Conservation (phyloP, 2,888 invertebrate genomes). For the Mylabris sibirica region DNA sequence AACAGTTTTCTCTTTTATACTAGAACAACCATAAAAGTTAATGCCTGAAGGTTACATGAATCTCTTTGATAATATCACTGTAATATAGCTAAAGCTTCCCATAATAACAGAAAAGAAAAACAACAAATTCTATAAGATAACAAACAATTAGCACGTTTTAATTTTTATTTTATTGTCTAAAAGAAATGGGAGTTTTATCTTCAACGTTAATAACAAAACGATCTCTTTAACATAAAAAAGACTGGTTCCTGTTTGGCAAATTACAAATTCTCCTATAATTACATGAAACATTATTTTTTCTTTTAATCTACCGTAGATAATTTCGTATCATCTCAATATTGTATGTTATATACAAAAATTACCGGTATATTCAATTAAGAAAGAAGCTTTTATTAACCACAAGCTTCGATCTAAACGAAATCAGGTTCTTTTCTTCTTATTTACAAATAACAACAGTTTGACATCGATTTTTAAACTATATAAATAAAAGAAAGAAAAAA, state of each 20-base stretch:
- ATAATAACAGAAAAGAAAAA: neutral
- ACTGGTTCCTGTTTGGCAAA: neutral
- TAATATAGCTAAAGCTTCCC: neutral
- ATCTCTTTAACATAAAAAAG: neutral
- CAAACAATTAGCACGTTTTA: constrained; percentile 13
- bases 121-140: constrained; percentile 12
- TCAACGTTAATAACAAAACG: neutral
- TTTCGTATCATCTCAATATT: neutral
- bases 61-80: constrained; percentile 3
- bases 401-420: constrained; percentile 3
- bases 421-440: neutral
- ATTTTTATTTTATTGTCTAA: neutral
- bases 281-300: neutral
- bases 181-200: neutral
- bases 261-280: neutral
- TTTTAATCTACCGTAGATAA: neutral
- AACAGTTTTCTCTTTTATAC: constrained; percentile 13
- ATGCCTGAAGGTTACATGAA: constrained; percentile 4
- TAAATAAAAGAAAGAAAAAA: neutral
- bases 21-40: constrained; percentile 11
- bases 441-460: neutral
- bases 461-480: neutral
- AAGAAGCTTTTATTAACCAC: neutral
- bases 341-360: neutral
- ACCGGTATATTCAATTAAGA: constrained; percentile 1